A percentile compares a stretch with the other conserved stretches of the same genome.
These are phyloP conservation scores for Pandemis cinnamomeana DNA, from an alignment of 2,888 invertebrate genomes.

Conservation along the genomic window DNA sequence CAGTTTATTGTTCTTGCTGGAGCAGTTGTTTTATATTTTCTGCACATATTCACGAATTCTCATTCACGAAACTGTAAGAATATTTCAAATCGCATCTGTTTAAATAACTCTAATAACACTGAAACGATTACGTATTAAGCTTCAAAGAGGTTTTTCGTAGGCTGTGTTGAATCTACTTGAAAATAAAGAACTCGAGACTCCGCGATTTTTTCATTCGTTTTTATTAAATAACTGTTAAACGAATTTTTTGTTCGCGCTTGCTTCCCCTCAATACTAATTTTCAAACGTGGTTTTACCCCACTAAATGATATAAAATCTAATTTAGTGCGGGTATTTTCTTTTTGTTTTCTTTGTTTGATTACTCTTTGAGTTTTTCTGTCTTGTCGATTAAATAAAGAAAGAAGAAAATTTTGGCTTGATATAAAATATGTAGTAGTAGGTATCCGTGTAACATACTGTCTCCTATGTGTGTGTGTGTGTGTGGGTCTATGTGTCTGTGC, in stretches of 20 bases:
- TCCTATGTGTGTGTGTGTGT: too few species aligned
- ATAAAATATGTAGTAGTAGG: too few species aligned
- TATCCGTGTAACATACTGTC: too few species aligned
- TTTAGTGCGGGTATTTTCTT: background rate
- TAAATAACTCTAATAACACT: slow-evolving; percentile 9
- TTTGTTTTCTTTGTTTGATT: background rate
- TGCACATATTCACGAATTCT: background rate
- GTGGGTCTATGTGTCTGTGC: too few species aligned
- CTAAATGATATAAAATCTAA: background rate
- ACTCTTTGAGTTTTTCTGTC: background rate
- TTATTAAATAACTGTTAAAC: background rate
- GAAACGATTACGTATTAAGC: slow-evolving; percentile 16
- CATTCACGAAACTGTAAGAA: slow-evolving; percentile 7
- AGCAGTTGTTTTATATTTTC: slow-evolving; percentile 5
- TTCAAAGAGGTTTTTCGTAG: slow-evolving; percentile 22
- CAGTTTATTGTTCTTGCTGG: slow-evolving; percentile 12
- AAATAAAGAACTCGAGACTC: slow-evolving; percentile 9
- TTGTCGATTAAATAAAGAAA: background rate
- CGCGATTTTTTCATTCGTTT: slow-evolving; percentile 11
- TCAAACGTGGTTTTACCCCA: background rate
- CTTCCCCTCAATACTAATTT: background rate
- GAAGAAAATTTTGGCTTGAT: too few species aligned
- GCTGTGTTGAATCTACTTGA: background rate
- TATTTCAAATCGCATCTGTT: slow-evolving; percentile 19
- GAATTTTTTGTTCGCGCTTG: background rate